Evolutionary conservation across 2,797 vertebrate genomes (phyloP), one percentile per base, ranked within the genome.

Genomic region (Merluccius polli): DNA sequence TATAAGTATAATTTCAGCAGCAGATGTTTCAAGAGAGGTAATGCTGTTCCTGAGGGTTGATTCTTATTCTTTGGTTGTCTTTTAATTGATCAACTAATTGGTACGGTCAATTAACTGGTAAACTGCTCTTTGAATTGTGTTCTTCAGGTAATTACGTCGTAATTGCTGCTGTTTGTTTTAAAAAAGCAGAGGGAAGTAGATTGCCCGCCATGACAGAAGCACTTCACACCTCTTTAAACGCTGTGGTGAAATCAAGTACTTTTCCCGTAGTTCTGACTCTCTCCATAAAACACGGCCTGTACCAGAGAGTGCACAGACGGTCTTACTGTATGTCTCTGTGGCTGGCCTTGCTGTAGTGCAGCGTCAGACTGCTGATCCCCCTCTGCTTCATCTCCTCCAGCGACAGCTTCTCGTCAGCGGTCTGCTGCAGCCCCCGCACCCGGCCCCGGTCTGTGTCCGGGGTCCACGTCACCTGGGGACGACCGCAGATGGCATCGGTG

Each of bases 271-370:
- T n/a, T n/a, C 2, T 1, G 38, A 41, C 44, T 18, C 16, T n/a
- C n/a, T 48, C 44, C 16, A 21, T 21, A 3, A 18, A 5, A 16
- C 41, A 48, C 15, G 41, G 41, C 15, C 15, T 4, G 2, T 15
- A 0, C 15, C 41, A 4, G 41, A 7, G 44, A 6, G 16, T 21
- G 16, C 12, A 18, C 7, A 18, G 16, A 18, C 44, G 2, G 16
- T 21, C 44, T 86, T 90, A 99, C 98, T 96, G 95, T 92, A 99
- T 93, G 74, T 98, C 96, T 79, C 86, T 89, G 35, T 75, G 80
- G 36, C 92, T 94, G 92, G 95, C 92, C 92, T 95, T 91, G 89
- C 95, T 96, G 92, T 99, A 98, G 15, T 95, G 95, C 70, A 99
- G 92, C 77, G 95, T 96, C 79, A 99, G 87, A 73, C 90, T 91